phyloP scores from a whole-genome alignment of 2,797 vertebrate genomes.

The Trematomus bernacchii region DNA sequence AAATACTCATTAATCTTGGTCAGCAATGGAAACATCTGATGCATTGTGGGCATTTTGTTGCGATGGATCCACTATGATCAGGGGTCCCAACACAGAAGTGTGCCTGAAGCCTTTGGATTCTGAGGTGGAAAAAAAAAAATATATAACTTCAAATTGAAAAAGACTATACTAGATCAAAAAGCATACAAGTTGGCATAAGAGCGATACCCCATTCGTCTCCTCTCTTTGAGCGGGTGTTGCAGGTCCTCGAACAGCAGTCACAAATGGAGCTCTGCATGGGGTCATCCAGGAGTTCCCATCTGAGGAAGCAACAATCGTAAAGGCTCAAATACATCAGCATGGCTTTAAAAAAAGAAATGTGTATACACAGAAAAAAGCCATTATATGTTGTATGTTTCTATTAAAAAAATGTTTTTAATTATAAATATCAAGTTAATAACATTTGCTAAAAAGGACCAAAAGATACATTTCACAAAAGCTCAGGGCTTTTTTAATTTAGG shows the following conservation, averaged over 20 bases:
- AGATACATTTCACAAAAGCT: no score
- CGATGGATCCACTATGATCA: conserved; percentile 63
- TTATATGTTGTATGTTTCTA: no score
- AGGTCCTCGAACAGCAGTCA: conserved; percentile 81
- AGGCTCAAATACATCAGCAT: background rate
- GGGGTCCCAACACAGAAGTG: conserved; percentile 79
- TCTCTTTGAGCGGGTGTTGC: conserved; percentile 59
- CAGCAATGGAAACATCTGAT: background rate
- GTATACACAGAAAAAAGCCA: background rate
- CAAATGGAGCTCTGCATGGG: conserved; percentile 74
- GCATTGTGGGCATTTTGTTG: background rate
- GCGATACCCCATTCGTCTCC: conserved; percentile 47
- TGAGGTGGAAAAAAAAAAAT: background rate
- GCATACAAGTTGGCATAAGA: background rate
- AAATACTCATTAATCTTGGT: background rate
- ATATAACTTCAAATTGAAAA: background rate
- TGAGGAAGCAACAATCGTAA: conserved; percentile 18
- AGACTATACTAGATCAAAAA: background rate
- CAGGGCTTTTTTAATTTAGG: no score
- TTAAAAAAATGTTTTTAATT: no score
- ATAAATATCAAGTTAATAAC: no score
- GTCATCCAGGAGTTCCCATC: conserved; percentile 85
- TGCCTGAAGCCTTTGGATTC: conserved; percentile 43
- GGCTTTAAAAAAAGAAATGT: no score
- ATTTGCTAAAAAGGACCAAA: no score